Evolutionary conservation across 2,888 invertebrate species (phyloP), one percentile per base, ranked within the genome.

Genomic region (Hypolimnas misippus): DNA sequence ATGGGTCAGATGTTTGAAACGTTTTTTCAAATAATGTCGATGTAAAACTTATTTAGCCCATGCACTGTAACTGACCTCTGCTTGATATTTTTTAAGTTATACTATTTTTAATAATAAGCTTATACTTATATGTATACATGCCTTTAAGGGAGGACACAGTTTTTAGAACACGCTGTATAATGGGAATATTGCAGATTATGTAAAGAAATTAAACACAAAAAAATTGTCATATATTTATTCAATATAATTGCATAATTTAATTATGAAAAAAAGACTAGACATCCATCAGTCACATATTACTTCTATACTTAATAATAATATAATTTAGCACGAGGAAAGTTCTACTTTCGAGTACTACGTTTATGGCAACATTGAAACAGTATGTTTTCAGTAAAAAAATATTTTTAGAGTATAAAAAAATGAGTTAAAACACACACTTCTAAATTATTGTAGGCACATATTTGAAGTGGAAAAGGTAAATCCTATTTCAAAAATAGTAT

Each of bases 371-470:
- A 35, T 12, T 12, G 12, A 35, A n/a, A n/a, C 10, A n/a, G 12
- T 3, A 35, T 3, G 12, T 12, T 35, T 33, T 8, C 4, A 12
- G 10, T 3, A 10, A 35, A 38, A 38, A n/a, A 38, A 38, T 38
- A n/a, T 38, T n/a, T n/a, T 38, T 3, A n/a, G 2, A 38, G 4
- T 38, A 38, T n/a, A n/a, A n/a, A 38, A 38, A 12, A n/a, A 4
- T 38, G n/a, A n/a, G 2, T 12, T 38, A n/a, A n/a, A 38, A n/a
- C n/a, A 38, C 2, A 38, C 12, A n/a, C 12, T n/a, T 38, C n/a
- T 38, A 38, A 38, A 35, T 35, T 35, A 35, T 12, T 35, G n/a
- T 38, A 38, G 35, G 35, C 35, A 38, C 35, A 38, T 38, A n/a
- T 38, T 38, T 38, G 0, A 38, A 4, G n/a, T 38, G 3, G n/a